Base-by-base conservation (phyloP, 2,797 vertebrate species). In the Gobionotothen gibberifrons region DNA sequence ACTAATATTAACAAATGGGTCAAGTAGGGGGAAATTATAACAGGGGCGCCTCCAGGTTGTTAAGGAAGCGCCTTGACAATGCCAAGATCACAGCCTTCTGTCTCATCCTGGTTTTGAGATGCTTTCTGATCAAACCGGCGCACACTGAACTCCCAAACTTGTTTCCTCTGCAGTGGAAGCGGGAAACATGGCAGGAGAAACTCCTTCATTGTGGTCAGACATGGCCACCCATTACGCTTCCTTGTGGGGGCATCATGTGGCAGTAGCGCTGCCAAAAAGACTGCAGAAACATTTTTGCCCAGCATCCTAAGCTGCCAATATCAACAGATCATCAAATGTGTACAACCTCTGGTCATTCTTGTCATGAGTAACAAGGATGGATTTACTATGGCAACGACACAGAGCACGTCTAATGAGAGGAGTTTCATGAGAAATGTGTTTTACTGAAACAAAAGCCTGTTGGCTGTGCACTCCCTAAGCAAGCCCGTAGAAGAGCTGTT, bases 161-260 rank as follows among this genome's bases (percentile, higher is more conserved):
- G 78, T 82, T 86, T 84, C 88, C 84, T 81, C 85, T 62, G 81
- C 49, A 67, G 85, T 83, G 85, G 87, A 91, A 85, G 89, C 85
- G 83, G 90, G 86, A 92, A 91, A 85, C 90, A 86, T 80, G 85
- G 88, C 79, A 69, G 53, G 79, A 87, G 79, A 84, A 80, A 72
- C 82, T 82, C 84, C 87, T 84, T 89, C 89, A 87, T 88, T 90
- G 87, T 81, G 92, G 93, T 91, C 80, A 84, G 82, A 79, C 79
- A 84, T 91, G 92, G 91, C 90, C 91, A 93, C 92, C 92, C 90
- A 88, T 90, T 81, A 85, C 44, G 87, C 44, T 89, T 82, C 72
- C 76, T 88, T 88, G 88, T 17, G 86, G 88, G 82, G 83, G 87
- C 89, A 90, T 88, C 69, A 61, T 87, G 88, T 85, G 87, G 90